Conservation (phyloP, 2,888 invertebrate species). For the Lobophora halterata region DNA sequence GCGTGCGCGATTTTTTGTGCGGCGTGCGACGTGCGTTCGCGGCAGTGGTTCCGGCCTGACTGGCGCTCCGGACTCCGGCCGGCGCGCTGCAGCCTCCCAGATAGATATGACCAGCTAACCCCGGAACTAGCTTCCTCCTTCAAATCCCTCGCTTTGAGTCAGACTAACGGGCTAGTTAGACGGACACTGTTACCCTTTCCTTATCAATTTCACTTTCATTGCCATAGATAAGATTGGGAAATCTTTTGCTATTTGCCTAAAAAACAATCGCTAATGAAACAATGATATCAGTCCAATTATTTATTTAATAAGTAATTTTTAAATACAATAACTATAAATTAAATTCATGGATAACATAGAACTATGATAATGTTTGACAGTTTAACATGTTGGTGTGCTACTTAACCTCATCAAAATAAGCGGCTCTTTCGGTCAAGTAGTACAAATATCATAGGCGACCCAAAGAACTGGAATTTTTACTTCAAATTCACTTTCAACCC, state of each 20-base stretch:
- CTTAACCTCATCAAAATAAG: too few species aligned
- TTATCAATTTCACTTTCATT: slow-evolving; percentile 27
- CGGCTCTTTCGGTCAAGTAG: slow-evolving; percentile 22
- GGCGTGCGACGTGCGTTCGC: slow-evolving; percentile 40
- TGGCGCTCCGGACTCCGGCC: slow-evolving; percentile 35
- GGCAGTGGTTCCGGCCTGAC: slow-evolving; percentile 58
- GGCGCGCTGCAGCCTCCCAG: slow-evolving; percentile 27
- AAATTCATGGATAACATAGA: slow-evolving; percentile 11
- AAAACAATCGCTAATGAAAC: slow-evolving; percentile 36
- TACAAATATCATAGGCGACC: slow-evolving; percentile 30
- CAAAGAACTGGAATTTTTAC: slow-evolving; percentile 27
- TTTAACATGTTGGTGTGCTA: too few species aligned
- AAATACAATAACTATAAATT: slow-evolving; percentile 35
- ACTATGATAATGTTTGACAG: slow-evolving; percentile 27
- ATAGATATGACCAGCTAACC: too few species aligned
- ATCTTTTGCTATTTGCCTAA: slow-evolving; percentile 20
- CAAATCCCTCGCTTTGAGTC: slow-evolving; percentile 19
- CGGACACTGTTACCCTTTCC: not conserved
- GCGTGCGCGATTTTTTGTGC: slow-evolving; percentile 57
- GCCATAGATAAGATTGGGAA: slow-evolving; percentile 27
- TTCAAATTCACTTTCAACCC: slow-evolving; percentile 31
- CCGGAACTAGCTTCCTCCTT: slow-evolving; percentile 47
- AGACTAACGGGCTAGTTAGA: slow-evolving; percentile 5
- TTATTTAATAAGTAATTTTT: slow-evolving; percentile 43
- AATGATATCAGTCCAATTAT: slow-evolving; percentile 42